A percentile compares a stretch with the other conserved stretches of the same genome.
Conservation (phyloP, 2,113 vertebrate species). For the Hirundichthys speculiger region DNA sequence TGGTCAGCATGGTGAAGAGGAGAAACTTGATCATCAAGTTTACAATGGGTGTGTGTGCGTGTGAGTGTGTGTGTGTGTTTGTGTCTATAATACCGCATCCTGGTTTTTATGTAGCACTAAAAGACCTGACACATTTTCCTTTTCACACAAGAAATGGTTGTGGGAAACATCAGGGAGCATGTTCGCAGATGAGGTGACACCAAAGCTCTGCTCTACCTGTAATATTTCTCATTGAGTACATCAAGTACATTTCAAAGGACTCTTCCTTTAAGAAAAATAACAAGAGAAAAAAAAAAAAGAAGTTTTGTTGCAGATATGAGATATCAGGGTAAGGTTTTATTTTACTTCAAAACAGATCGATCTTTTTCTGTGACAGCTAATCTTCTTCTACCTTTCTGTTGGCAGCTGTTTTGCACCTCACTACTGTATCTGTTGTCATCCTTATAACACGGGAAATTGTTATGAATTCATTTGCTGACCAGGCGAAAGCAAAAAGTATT, state of each 20-base stretch:
- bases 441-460: constrained; percentile 47
- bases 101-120: constrained; percentile 15
- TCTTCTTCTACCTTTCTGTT: constrained; percentile 4
- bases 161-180: background rate
- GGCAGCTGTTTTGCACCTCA: constrained; percentile 32
- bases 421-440: constrained; percentile 23
- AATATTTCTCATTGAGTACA: constrained; percentile 9
- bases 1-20: constrained; percentile 1
- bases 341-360: background rate
- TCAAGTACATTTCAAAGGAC: constrained; percentile 20
- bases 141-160: background rate
- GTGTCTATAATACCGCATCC: constrained; percentile 22
- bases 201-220: constrained; percentile 4
- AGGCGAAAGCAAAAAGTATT: background rate
- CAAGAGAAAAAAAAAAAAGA: background rate
- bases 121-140: background rate
- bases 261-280: background rate
- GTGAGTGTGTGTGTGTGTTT: background rate
- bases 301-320: constrained; percentile 47
- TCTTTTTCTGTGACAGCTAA: background rate
- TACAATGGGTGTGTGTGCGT: constrained; percentile 18
- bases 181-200: constrained; percentile 23
- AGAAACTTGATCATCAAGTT: constrained; percentile 49
- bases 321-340: constrained; percentile 55
- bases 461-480: constrained; percentile 7